phyloP scores from a whole-genome alignment of 2,113 vertebrate species.

The Papio anubis region DNA sequence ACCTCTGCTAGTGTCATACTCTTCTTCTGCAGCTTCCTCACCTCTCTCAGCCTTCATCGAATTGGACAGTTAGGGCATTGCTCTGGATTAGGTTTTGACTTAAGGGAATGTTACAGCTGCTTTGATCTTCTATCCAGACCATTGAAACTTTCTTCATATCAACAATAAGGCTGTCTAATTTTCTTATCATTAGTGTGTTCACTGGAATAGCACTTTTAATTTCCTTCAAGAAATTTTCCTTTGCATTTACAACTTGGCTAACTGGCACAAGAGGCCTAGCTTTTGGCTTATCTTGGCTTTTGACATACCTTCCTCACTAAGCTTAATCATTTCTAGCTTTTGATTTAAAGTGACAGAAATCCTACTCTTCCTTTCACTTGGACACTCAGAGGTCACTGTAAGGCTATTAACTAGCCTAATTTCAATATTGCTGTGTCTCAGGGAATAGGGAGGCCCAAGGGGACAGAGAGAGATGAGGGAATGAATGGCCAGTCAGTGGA shows the following conservation, averaged over 20 bases:
- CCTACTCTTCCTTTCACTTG: background rate
- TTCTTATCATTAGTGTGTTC: background rate
- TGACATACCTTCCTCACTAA: background rate
- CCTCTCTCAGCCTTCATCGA: background rate
- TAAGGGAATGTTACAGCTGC: background rate
- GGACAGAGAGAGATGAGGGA: background rate
- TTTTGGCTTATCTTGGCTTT: background rate
- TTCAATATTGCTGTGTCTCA: background rate
- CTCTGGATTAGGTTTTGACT: background rate
- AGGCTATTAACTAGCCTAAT: background rate
- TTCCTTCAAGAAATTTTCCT: background rate
- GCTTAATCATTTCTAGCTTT: background rate
- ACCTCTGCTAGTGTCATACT: background rate
- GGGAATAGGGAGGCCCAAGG: background rate
- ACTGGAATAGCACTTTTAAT: background rate
- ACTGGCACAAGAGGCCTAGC: background rate
- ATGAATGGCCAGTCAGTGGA: background rate
- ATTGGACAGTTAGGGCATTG: background rate
- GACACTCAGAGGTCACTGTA: background rate
- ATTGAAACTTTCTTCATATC: background rate
- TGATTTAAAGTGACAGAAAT: background rate
- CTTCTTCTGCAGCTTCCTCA: background rate
- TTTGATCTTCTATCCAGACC: background rate
- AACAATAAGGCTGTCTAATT: background rate
- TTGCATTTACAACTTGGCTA: background rate